Conservation (phyloP, 1,140 invertebrate species). For the Tetraneura akinire region DNA sequence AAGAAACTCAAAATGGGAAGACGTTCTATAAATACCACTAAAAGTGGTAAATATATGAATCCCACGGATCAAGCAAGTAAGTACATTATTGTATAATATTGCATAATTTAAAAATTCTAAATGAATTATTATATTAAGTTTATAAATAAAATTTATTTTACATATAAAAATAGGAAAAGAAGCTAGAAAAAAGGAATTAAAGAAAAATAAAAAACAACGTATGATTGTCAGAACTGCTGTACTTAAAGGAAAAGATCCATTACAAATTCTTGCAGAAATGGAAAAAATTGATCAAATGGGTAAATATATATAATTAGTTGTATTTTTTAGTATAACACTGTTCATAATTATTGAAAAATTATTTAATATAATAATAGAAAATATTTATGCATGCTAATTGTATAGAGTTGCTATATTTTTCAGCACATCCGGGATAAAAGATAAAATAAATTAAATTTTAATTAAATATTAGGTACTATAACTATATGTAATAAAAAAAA, state of each 20-base stretch:
- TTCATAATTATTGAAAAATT: neutral
- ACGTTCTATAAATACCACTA: slow-evolving; percentile 96
- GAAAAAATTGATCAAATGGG: slow-evolving; percentile 98
- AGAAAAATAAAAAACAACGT: slow-evolving; percentile 96
- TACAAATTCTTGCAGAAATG: slow-evolving; percentile 90
- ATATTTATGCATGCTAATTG: too few species aligned
- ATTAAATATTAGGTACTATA: too few species aligned
- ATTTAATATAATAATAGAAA: slow-evolving; percentile 1
- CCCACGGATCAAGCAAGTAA: slow-evolving; percentile 89
- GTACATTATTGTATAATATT: too few species aligned
- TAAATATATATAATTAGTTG: slow-evolving; percentile 59
- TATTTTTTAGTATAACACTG: neutral
- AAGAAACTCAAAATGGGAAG: slow-evolving; percentile 79
- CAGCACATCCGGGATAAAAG: too few species aligned
- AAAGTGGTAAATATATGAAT: slow-evolving; percentile 99
- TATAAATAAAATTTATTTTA: slow-evolving; percentile 1
- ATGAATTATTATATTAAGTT: too few species aligned
- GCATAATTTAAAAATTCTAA: too few species aligned
- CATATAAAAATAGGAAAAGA: slow-evolving; percentile 79
- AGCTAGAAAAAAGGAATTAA: slow-evolving; percentile 93
- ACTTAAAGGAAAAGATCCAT: slow-evolving; percentile 97
- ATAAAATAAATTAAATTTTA: too few species aligned
- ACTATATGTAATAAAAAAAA: too few species aligned
- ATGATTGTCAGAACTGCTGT: slow-evolving; percentile 94
- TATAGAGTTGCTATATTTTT: too few species aligned